phyloP scores from a whole-genome alignment of 2,888 invertebrate genomes.

The Rapana venosa region DNA sequence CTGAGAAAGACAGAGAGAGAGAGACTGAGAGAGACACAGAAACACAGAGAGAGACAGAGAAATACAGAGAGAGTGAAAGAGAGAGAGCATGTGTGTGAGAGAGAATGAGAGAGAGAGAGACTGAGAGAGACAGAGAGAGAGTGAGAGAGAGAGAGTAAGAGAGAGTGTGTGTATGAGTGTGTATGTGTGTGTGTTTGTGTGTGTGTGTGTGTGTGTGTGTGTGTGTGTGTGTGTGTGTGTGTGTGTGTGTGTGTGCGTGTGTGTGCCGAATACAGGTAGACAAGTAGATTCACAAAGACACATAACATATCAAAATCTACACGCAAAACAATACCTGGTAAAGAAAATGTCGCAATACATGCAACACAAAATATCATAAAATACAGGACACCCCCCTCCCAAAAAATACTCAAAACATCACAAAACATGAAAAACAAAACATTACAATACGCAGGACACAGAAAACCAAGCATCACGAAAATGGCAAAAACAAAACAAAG shows the following conservation, averaged over 20 bases:
- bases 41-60: not conserved
- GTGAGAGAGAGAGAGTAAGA: not conserved
- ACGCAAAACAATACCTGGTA: too few relatives aligned
- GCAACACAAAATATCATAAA: too few relatives aligned
- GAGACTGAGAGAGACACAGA: not conserved
- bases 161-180: not conserved
- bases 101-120: not conserved
- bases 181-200: not conserved
- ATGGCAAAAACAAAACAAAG: too few relatives aligned
- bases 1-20: not conserved
- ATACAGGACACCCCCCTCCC: too few relatives aligned
- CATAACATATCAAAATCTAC: too few relatives aligned
- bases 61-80: not conserved
- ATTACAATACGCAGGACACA: too few relatives aligned
- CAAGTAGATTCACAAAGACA: not conserved
- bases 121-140: not conserved
- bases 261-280: not conserved
- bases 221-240: too few relatives aligned
- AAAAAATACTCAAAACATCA: too few relatives aligned
- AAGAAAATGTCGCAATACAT: too few relatives aligned
- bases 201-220: not conserved
- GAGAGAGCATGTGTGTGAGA: not conserved
- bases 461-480: too few relatives aligned
- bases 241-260: not conserved
- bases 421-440: too few relatives aligned